Evolutionary conservation across 2,113 vertebrate genomes (phyloP).

Genomic region (Thermophis baileyi): DNA sequence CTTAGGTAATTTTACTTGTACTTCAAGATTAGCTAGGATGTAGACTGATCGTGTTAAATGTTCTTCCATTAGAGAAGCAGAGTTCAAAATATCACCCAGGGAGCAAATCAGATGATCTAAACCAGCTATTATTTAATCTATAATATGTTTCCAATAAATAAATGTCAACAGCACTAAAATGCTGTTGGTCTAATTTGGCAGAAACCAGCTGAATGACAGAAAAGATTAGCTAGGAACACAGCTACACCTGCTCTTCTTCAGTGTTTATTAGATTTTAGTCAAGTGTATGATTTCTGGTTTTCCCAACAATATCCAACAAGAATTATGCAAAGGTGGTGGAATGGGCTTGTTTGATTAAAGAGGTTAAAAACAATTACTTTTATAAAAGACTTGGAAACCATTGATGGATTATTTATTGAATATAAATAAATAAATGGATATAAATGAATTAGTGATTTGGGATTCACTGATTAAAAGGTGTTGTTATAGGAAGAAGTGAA

Average conservation of each 20-base stretch:
- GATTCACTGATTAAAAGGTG: background rate
- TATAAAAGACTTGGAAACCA: background rate
- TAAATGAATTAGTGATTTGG: background rate
- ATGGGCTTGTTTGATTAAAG: background rate
- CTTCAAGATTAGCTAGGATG: background rate
- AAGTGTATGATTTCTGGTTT: background rate
- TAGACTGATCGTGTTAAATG: background rate
- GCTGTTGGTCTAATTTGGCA: background rate
- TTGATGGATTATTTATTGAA: background rate
- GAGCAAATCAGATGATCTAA: background rate
- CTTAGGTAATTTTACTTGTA: background rate
- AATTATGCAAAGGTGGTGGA: background rate
- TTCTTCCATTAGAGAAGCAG: background rate
- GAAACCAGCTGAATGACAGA: background rate
- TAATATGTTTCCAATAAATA: background rate
- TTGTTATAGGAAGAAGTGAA: background rate
- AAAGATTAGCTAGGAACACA: background rate
- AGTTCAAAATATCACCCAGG: background rate
- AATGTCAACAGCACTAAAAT: background rate
- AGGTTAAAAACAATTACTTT: background rate
- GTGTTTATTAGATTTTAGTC: background rate
- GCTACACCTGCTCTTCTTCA: background rate
- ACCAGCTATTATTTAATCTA: background rate
- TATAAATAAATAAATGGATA: background rate
- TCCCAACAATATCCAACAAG: background rate